phyloP scores from a whole-genome alignment of 2,888 invertebrate genomes.

The Salticus scenicus region DNA sequence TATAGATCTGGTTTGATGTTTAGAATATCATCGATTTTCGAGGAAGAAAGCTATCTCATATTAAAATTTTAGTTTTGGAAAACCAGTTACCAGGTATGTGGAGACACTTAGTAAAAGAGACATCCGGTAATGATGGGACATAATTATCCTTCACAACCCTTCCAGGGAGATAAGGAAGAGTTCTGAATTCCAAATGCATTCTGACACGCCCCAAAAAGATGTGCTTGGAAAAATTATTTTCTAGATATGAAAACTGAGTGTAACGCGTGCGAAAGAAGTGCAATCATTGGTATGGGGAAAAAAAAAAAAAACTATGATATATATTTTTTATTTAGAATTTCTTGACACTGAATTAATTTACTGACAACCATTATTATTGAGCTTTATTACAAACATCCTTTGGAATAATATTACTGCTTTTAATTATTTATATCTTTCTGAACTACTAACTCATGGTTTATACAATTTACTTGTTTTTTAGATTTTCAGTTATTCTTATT shows the following conservation, averaged over 20 bases:
- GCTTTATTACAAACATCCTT: too few relatives aligned
- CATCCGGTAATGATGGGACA: slow-evolving; percentile 34
- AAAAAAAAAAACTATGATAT: neutral
- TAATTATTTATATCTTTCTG: too few relatives aligned
- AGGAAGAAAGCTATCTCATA: slow-evolving; percentile 3
- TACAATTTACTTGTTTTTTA: too few relatives aligned
- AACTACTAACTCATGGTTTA: too few relatives aligned
- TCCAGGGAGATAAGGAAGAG: slow-evolving; percentile 35
- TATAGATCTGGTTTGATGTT: slow-evolving; percentile 33
- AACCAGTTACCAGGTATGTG: slow-evolving; percentile 29
- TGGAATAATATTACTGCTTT: too few relatives aligned
- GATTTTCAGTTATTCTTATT: too few relatives aligned
- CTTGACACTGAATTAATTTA: too few relatives aligned
- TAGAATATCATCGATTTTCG: slow-evolving; percentile 40
- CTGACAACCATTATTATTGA: too few relatives aligned
- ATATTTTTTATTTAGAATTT: too few relatives aligned
- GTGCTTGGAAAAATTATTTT: neutral
- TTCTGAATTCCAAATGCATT: slow-evolving; percentile 26
- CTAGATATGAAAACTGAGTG: neutral
- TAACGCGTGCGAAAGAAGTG: neutral
- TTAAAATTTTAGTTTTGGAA: neutral
- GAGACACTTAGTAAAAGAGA: slow-evolving; percentile 16
- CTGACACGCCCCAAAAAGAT: neutral
- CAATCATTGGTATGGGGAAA: neutral
- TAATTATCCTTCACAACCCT: slow-evolving; percentile 38